Conservation (phyloP, 2,888 invertebrate species). For the Lasioglossum figueresi region DNA sequence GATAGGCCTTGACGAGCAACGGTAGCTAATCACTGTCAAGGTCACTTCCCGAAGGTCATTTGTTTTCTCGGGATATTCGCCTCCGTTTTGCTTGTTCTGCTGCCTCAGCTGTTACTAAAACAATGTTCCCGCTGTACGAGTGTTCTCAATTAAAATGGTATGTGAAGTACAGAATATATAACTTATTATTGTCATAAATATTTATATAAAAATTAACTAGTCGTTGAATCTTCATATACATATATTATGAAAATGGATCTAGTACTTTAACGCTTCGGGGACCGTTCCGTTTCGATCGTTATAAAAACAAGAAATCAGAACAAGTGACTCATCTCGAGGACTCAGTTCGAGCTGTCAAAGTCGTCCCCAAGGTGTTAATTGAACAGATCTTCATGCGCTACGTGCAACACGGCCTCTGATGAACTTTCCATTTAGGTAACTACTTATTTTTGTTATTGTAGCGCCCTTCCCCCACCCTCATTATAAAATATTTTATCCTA, state of each 20-base stretch:
- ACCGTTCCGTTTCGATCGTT: neutral
- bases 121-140: constrained; percentile 83
- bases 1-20: constrained; percentile 83
- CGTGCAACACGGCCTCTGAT: neutral
- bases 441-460: neutral
- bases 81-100: constrained; percentile 85
- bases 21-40: constrained; percentile 84
- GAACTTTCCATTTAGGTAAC: neutral
- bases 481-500: neutral
- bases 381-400: neutral
- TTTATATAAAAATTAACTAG: constrained; percentile 22
- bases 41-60: constrained; percentile 87
- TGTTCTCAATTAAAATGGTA: constrained; percentile 79
- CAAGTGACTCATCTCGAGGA: neutral
- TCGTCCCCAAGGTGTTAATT: neutral
- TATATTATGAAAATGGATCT: neutral
- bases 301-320: neutral
- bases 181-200: constrained; percentile 33
- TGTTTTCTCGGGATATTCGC: constrained; percentile 89
- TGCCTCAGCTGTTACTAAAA: constrained; percentile 83
- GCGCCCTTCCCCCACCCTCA: neutral
- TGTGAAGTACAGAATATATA: constrained; percentile 57
- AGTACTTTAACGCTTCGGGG: constrained; percentile 1
- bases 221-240: constrained; percentile 14
- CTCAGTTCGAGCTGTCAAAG: neutral